Evolutionary conservation across 2,113 vertebrate genomes (phyloP), one percentile per base, ranked within the genome.

Genomic region (Oceanodroma tethys): DNA sequence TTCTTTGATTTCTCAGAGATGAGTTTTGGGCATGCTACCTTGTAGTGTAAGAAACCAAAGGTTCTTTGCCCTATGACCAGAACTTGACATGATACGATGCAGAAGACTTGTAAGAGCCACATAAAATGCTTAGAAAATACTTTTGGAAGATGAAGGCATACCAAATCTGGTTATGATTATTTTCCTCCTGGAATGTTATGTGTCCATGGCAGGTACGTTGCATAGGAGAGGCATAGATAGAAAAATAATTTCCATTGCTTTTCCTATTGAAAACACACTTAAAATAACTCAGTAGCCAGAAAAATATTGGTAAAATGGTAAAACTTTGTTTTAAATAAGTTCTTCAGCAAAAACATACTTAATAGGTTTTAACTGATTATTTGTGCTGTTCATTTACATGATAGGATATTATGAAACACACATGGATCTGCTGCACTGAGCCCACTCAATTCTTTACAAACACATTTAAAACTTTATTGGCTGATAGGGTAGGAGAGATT

Each of bases 391-490:
- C 84, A 84, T 93, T 92, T 89, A 79, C 82, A 62, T 48, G 59
- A 91, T 90, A 50, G 40, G 55, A 36, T 36, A 71, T 91, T 94
- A 86, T 74, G 68, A 95, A 83, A 85, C 42, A 79, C 82, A 93
- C n/a, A 93, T 70, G 89, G 45, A 88, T 58, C 14, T 86, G 40
- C 71, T 92, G 63, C 90, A 76, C 29, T 34, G 48, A 90, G 15
- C 62, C 68, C 20, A 56, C 68, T 96, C 90, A 76, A 48, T 79
- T 94, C 80, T 88, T 88, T 85, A 78, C 70, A 95, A 87, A 93
- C 82, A 71, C 85, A 92, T 96, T 87, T 89, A 97, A 97, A 95
- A 93, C 26, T 97, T 98, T 97, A 90, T 95, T 96, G 92, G 86
- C 92, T 97, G 96, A 94, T 86, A 87, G 85, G 74, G 75, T 73